Percentiles rank a stretch among this genome's conserved stretches.
Evolutionary conservation across 1,140 invertebrate species (phyloP).

Genomic region (Leptinotarsa undecemlineata): DNA sequence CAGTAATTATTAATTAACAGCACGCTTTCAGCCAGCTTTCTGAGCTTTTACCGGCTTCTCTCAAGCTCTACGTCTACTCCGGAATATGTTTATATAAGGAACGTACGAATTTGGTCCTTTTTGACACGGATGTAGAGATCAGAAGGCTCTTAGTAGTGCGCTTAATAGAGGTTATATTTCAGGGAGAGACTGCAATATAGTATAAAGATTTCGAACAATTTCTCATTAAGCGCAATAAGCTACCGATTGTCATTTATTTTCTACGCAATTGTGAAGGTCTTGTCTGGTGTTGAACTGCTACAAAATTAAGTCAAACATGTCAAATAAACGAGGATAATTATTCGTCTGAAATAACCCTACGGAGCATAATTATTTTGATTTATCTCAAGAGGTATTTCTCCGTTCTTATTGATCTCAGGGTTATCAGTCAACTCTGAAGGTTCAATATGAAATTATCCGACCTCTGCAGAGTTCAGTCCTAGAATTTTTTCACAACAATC

Average conservation of each 20-base stretch:
- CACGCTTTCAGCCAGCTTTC: constrained; percentile 59
- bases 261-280: constrained; percentile 50
- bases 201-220: constrained; percentile 53
- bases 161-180: constrained; percentile 41
- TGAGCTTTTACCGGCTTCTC: constrained; percentile 58
- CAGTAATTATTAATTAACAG: constrained; percentile 61
- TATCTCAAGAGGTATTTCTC: constrained; percentile 1
- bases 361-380: constrained; percentile 24
- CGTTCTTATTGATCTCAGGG: too few relatives aligned
- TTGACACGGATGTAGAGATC: constrained; percentile 7
- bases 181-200: constrained; percentile 33
- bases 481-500: too few relatives aligned
- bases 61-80: constrained; percentile 50
- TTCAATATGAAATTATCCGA: too few relatives aligned
- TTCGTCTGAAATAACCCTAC: constrained; percentile 19
- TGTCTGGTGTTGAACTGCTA: constrained; percentile 35
- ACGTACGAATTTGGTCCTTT: constrained; percentile 32
- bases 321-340: constrained; percentile 36
- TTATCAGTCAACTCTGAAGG: too few relatives aligned
- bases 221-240: constrained; percentile 52
- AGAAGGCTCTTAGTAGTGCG: constrained; percentile 15
- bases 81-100: constrained; percentile 50
- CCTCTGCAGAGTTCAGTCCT: too few relatives aligned
- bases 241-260: constrained; percentile 52
- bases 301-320: constrained; percentile 47